phyloP scores from a whole-genome alignment of 2,113 vertebrate species.

The Entelurus aequoreus region DNA sequence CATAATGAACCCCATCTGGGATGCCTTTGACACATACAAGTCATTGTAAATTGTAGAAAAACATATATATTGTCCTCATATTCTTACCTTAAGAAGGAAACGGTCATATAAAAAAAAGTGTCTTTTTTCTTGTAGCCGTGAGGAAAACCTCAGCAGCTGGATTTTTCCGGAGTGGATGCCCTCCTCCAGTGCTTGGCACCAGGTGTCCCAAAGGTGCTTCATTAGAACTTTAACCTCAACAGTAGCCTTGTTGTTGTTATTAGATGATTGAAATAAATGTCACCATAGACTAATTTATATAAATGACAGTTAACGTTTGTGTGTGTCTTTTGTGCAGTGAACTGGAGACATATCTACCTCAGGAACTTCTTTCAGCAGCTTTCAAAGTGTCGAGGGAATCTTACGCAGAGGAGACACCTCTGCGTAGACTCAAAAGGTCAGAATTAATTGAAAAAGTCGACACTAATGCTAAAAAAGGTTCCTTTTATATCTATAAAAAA shows the following conservation, averaged over 20 bases:
- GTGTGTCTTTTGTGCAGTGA: slow-evolving; percentile 66
- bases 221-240: neutral
- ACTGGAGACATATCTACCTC: slow-evolving; percentile 78
- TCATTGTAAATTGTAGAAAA: neutral
- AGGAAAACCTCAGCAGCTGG: slow-evolving; percentile 77
- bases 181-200: slow-evolving; percentile 70
- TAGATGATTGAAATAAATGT: no score
- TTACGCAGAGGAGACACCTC: slow-evolving; percentile 55
- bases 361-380: slow-evolving; percentile 76
- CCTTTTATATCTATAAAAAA: no score
- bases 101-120: neutral
- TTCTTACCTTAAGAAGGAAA: neutral
- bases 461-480: no score
- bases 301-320: neutral
- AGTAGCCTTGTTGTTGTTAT: neutral
- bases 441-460: neutral
- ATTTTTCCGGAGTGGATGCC: slow-evolving; percentile 88
- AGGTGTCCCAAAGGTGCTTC: slow-evolving; percentile 76
- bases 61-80: neutral
- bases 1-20: neutral
- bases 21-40: neutral
- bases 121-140: slow-evolving; percentile 67
- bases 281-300: neutral
- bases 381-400: slow-evolving; percentile 83
- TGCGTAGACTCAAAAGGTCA: slow-evolving; percentile 80